These are phyloP conservation scores for Mus pahari DNA, from an alignment of 2,113 vertebrate genomes.

Conservation along the genomic window DNA sequence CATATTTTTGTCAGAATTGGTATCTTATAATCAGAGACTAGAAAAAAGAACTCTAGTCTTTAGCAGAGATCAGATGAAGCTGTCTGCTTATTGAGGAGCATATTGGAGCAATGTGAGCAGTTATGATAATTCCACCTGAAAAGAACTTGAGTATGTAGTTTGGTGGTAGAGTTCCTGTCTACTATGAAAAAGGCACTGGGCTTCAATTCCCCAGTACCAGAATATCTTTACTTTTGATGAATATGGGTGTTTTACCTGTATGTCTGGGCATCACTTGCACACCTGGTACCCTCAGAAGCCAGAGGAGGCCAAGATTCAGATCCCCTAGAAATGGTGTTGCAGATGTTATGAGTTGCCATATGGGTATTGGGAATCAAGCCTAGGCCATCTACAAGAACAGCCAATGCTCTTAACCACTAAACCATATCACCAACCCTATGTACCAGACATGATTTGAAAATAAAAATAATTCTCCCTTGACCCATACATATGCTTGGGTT, in stretches of 20 bases:
- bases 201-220: background rate
- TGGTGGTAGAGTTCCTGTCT: background rate
- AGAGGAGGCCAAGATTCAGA: background rate
- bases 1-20: background rate
- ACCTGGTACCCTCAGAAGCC: background rate
- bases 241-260: background rate
- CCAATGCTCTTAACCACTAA: background rate
- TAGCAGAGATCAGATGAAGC: background rate
- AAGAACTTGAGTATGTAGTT: background rate
- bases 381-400: background rate
- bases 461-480: background rate
- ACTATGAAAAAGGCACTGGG: background rate
- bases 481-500: background rate
- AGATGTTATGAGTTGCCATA: background rate
- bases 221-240: background rate
- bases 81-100: background rate
- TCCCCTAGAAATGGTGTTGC: background rate
- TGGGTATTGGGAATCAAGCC: background rate
- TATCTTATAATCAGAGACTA: background rate
- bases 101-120: background rate
- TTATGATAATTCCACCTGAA: background rate
- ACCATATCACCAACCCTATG: background rate
- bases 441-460: background rate
- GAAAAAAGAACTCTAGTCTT: background rate
- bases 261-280: background rate